Conservation (phyloP, 2,888 invertebrate genomes). For the Pomacea canaliculata region DNA sequence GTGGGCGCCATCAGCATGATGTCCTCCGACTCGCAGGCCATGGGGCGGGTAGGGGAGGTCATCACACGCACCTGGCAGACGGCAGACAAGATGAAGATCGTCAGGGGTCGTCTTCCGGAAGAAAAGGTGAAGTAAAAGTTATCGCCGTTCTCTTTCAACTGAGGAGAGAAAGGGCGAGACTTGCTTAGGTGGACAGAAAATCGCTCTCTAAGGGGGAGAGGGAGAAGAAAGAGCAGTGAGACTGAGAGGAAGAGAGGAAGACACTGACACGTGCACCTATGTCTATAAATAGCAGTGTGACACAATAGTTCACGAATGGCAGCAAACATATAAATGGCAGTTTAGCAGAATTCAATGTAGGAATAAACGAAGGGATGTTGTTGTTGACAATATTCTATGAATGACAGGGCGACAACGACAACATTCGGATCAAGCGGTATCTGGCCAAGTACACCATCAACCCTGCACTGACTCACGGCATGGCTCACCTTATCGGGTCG, state of each 20-base stretch:
- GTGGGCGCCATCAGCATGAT: constrained; percentile 68
- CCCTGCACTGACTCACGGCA: constrained; percentile 65
- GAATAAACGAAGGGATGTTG: too few species aligned
- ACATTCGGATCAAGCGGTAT: constrained; percentile 61
- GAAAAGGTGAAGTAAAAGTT: constrained; percentile 46
- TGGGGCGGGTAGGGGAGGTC: constrained; percentile 65
- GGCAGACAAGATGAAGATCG: constrained; percentile 66
- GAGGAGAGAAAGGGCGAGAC: neutral
- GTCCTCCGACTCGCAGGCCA: constrained; percentile 67
- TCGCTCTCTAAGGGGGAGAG: neutral
- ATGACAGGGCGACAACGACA: constrained; percentile 61
- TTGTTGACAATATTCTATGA: too few species aligned
- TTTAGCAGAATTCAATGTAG: too few species aligned
- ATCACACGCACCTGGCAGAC: constrained; percentile 67
- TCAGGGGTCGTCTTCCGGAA: constrained; percentile 53
- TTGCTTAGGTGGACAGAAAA: neutral
- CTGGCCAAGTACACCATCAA: constrained; percentile 69
- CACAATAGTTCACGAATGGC: too few species aligned
- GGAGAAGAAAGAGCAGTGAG: neutral
- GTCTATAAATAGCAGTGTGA: too few species aligned
- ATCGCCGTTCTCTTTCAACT: neutral
- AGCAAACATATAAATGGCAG: too few species aligned
- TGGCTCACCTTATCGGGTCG: constrained; percentile 60
- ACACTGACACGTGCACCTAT: too few species aligned
- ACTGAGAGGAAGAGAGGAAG: too few species aligned